Evolutionary conservation across 2,797 vertebrate genomes (phyloP), one percentile per base, ranked within the genome.

Genomic region (Mus minutoides): DNA sequence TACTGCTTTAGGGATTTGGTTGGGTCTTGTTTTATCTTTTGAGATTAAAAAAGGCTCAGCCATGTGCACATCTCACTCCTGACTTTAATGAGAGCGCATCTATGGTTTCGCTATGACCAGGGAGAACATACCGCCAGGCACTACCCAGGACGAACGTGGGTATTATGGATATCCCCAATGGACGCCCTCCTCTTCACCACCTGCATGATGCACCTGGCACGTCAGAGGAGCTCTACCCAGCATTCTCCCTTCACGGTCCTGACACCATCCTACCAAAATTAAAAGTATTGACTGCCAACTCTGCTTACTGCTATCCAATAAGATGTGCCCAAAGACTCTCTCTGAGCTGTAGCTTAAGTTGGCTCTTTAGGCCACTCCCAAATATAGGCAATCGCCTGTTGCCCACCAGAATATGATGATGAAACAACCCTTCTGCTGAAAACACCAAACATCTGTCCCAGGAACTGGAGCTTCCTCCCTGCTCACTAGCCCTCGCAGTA

Each of bases 211-310:
- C 11, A 29, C 5, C 21, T 86, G 49, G 16, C n/a, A 34, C n/a
- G 12, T 10, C 16, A 12, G 19, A 58, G 5, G 91, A 34, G 16
- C 21, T 6, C n/a, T 34, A 19, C 5, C 34, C 52, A 52, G 54
- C 24, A 2, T 14, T 58, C 60, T 24, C 1, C 2, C 54, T 24
- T 49, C 29, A 0, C 60, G 67, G 34, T 13, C 78, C 89, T 49
- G 0, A 6, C 0, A 0, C 69, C 40, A 0, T 19, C 88, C 92
- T 21, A 31, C 3, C 34, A 19, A 54, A 67, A 77, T 64, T 29
- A 56, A 56, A 90, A 24, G n/a, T 34, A 40, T 3, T 31, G 73
- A 56, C 13, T 21, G 13, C 31, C n/a, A 34, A 56, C 19, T 29
- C 60, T 0, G 43, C 56, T 52, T 67, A 79, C 8, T 8, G 6